phyloP scores from a whole-genome alignment of 2,797 vertebrate genomes.

The Gambelia wislizenii region DNA sequence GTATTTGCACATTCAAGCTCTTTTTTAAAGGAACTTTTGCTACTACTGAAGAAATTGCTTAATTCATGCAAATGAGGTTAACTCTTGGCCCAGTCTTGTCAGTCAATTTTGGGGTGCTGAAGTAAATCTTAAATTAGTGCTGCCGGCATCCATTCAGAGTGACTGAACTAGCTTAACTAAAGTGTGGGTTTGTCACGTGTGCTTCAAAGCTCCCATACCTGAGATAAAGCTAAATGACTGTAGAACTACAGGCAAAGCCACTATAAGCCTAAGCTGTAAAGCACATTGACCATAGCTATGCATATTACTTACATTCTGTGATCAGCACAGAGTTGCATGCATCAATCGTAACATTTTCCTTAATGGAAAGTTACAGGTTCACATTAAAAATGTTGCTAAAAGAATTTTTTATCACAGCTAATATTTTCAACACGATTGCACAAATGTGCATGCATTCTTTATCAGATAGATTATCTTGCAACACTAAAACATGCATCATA shows the following conservation, averaged over 20 bases:
- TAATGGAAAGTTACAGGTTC: background rate
- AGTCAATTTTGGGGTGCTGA: background rate
- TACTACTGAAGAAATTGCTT: background rate
- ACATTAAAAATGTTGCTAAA: background rate
- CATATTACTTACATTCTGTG: background rate
- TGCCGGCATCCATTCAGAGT: background rate
- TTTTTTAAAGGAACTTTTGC: background rate
- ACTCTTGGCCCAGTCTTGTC: background rate
- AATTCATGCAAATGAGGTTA: background rate
- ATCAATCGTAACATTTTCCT: slow-evolving; percentile 12
- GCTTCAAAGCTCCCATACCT: background rate
- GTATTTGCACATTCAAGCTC: background rate
- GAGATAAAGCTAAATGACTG: background rate
- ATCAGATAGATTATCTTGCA: background rate
- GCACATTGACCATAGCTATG: background rate
- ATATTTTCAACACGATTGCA: slow-evolving; percentile 9
- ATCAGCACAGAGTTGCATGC: background rate
- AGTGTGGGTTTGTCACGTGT: background rate
- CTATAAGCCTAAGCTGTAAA: background rate
- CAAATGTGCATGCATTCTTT: background rate
- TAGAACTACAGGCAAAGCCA: background rate
- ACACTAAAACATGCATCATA: background rate
- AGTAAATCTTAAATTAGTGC: slow-evolving; percentile 4
- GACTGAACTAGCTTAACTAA: slow-evolving; percentile 17
- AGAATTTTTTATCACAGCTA: slow-evolving; percentile 7